A percentile compares a stretch with the other conserved stretches of the same genome.
Evolutionary conservation across 1,140 invertebrate species (phyloP).

Genomic region (Euschistus heros): DNA sequence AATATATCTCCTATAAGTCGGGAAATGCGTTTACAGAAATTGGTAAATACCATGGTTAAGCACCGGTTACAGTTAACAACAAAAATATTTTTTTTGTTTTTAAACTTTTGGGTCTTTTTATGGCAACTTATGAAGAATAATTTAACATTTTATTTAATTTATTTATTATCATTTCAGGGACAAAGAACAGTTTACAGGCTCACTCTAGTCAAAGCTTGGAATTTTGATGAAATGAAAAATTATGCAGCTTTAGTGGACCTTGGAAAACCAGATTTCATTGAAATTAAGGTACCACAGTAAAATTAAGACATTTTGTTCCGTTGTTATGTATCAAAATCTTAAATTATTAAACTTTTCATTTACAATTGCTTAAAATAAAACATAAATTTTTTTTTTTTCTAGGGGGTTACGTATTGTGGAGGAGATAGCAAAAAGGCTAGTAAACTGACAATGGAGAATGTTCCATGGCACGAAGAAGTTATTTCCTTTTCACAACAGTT

Average conservation of each 20-base stretch:
- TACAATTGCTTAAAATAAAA: too few species aligned
- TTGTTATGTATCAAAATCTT: too few species aligned
- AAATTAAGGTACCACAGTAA: slow-evolving; percentile 43
- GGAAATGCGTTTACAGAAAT: too few species aligned
- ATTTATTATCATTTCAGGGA: slow-evolving; percentile 30
- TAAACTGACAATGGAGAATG: slow-evolving; percentile 51
- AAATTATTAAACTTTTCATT: too few species aligned
- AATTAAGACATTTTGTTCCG: background rate
- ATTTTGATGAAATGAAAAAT: slow-evolving; percentile 48
- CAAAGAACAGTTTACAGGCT: slow-evolving; percentile 54
- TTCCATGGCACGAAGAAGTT: slow-evolving; percentile 55
- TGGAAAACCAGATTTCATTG: slow-evolving; percentile 56
- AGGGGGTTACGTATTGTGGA: slow-evolving; percentile 56
- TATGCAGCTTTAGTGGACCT: slow-evolving; percentile 47
- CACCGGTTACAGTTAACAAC: too few species aligned
- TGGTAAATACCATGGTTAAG: too few species aligned
- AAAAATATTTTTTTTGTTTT: background rate
- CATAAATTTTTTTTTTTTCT: slow-evolving; percentile 24
- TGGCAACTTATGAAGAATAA: background rate
- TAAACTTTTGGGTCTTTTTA: too few species aligned
- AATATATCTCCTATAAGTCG: too few species aligned
- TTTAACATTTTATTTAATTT: background rate
- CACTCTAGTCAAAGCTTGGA: slow-evolving; percentile 52
- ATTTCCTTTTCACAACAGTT: slow-evolving; percentile 43
- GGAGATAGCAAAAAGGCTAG: slow-evolving; percentile 41